Evolutionary conservation across 2,113 vertebrate species (phyloP), one percentile per base, ranked within the genome.

Genomic region (Platichthys flesus): DNA sequence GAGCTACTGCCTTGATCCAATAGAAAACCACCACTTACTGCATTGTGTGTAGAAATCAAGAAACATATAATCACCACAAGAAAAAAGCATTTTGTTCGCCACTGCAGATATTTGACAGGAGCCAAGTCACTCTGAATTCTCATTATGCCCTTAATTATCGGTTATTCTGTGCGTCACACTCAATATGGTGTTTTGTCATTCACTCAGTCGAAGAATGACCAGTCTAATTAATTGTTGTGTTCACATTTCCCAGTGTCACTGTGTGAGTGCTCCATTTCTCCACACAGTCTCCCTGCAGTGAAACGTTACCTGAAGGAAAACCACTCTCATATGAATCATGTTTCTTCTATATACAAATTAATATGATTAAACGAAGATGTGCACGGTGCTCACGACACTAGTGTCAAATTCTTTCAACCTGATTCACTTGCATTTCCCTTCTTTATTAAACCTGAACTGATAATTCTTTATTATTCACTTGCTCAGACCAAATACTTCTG

Each of bases 91-190:
- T 65, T 28, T 68, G 28, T 67, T 58, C 74, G 60, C 71, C 70
- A 82, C 24, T 65, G 67, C 55, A 49, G 37, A 69, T 70, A 69
- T 68, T 40, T 55, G 69, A 80, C 15, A 35, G 61, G 20, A 84
- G 76, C 61, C 57, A 67, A 85, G 71, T 78, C 79, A 56, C 54
- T 67, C 71, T 13, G 9, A 23, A 40, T 26, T 70, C 72, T 85
- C 64, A 82, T 88, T 87, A 86, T 66, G 70, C 26, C 58, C 65
- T 1, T 90, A 76, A 86, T 89, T 68, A 86, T 84, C 73, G 79
- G 73, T 71, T 83, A 79, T 67, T 83, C 69, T 59, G 67, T 67
- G 55, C 68, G 81, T 85, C 88, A 88, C 77, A 66, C 57, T 73
- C 75, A 70, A 86, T 88, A 60, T 56, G 21, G 23, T 60, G 54